These are phyloP conservation scores for Tubiluchus corallicola DNA, from an alignment of 2,888 invertebrate genomes.

Conservation along the genomic window DNA sequence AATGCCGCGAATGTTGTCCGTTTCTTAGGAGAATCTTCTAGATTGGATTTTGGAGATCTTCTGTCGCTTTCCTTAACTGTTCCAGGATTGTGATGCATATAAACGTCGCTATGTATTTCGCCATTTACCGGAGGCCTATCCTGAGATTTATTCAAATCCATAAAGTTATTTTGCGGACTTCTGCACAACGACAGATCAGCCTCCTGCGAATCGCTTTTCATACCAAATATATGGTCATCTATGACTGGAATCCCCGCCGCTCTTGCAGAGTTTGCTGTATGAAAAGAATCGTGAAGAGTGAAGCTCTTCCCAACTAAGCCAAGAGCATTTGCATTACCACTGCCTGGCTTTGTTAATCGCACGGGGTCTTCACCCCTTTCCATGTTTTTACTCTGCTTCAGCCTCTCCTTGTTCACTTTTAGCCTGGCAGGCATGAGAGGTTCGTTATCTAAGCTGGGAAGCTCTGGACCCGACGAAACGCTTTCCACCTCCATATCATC, in stretches of 20 bases:
- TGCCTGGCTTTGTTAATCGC: no score
- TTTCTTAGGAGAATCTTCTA: not conserved
- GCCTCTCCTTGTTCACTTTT: no score
- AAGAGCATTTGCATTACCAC: not conserved
- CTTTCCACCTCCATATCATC: no score
- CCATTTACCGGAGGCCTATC: no score
- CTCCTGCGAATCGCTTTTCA: not conserved
- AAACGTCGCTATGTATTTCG: not conserved
- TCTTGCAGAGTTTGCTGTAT: not conserved
- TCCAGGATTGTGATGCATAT: no score
- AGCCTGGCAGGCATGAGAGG: no score
- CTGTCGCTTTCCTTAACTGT: no score
- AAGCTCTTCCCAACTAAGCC: not conserved
- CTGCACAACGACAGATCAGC: not conserved
- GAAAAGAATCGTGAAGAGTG: not conserved
- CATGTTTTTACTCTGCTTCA: no score
- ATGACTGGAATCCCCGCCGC: not conserved
- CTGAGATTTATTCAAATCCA: not conserved
- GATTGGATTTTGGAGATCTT: not conserved
- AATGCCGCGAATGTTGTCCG: conserved; percentile 1
- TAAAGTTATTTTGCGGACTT: not conserved
- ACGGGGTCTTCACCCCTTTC: no score
- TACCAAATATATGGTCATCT: not conserved
- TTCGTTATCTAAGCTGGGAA: no score
- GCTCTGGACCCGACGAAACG: no score